Percentiles rank a stretch among this genome's conserved stretches.
Evolutionary conservation across 2,113 vertebrate species (phyloP).

Genomic region (Solea solea): DNA sequence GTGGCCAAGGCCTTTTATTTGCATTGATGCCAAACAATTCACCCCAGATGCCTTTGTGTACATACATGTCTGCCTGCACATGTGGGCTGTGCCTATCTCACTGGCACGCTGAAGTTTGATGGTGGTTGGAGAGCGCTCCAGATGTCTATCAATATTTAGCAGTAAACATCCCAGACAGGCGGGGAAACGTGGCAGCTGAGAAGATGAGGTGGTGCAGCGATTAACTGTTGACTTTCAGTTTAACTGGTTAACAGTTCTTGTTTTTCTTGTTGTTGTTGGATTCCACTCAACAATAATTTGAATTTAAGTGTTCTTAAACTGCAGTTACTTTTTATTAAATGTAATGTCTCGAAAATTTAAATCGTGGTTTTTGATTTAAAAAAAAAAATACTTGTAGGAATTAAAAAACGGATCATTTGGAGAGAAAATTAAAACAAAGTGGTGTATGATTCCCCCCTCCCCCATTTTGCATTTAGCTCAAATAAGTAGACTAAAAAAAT

Average conservation of each 20-base stretch:
- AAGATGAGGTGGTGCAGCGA: constrained; percentile 62
- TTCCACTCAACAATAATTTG: neutral
- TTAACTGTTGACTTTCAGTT: constrained; percentile 58
- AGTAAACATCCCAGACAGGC: constrained; percentile 78
- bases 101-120: constrained; percentile 69
- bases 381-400: no score
- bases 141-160: constrained; percentile 87
- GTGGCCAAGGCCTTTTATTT: constrained; percentile 58
- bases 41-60: constrained; percentile 45
- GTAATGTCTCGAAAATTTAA: no score
- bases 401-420: no score
- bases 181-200: constrained; percentile 75
- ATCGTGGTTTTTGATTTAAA: no score
- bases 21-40: constrained; percentile 47
- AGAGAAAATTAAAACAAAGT: no score
- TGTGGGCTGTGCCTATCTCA: constrained; percentile 66
- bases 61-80: constrained; percentile 25
- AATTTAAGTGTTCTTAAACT: no score
- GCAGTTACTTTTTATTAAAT: no score
- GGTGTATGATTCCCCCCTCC: no score
- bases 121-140: constrained; percentile 76
- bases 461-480: no score
- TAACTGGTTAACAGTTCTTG: constrained; percentile 37
- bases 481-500: no score
- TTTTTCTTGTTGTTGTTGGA: neutral